phyloP scores from a whole-genome alignment of 1,140 invertebrate species.

The Neuroterus valhalla region DNA sequence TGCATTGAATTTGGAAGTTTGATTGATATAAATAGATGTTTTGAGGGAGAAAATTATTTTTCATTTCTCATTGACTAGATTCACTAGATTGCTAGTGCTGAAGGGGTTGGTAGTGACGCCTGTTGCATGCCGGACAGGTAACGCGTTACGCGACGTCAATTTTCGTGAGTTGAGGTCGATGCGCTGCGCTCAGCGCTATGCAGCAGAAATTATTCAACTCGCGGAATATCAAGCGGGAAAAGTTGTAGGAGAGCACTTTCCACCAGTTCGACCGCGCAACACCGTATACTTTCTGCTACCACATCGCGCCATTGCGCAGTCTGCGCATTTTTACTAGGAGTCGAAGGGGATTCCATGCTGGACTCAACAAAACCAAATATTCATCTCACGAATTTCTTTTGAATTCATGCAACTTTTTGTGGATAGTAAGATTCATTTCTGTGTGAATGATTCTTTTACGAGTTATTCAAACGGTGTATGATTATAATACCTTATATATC shows the following conservation, averaged over 20 bases:
- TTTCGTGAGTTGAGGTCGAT: slow-evolving; percentile 33
- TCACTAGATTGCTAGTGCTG: too few relatives aligned
- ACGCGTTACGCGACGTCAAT: slow-evolving; percentile 37
- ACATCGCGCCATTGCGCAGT: slow-evolving; percentile 36
- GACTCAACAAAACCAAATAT: slow-evolving; percentile 1
- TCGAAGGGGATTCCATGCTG: background rate
- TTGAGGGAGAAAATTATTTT: too few relatives aligned
- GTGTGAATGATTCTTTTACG: too few relatives aligned
- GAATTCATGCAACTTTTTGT: too few relatives aligned
- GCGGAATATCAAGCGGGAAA: slow-evolving; percentile 24
- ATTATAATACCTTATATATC: too few relatives aligned
- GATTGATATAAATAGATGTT: too few relatives aligned
- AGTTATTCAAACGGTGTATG: too few relatives aligned
- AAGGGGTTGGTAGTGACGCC: slow-evolving; percentile 64
- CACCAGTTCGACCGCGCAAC: background rate
- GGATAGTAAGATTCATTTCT: too few relatives aligned
- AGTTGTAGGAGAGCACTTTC: slow-evolving; percentile 11
- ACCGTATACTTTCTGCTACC: slow-evolving; percentile 39
- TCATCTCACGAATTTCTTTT: background rate
- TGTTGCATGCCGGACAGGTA: slow-evolving; percentile 64
- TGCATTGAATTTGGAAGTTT: too few relatives aligned
- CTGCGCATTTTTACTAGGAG: slow-evolving; percentile 31
- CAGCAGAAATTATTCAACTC: slow-evolving; percentile 29
- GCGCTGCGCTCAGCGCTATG: slow-evolving; percentile 2
- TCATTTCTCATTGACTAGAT: too few relatives aligned